Evolutionary conservation across 2,888 invertebrate species (phyloP), one percentile per base, ranked within the genome.

Genomic region (Pherbina coryleti): DNA sequence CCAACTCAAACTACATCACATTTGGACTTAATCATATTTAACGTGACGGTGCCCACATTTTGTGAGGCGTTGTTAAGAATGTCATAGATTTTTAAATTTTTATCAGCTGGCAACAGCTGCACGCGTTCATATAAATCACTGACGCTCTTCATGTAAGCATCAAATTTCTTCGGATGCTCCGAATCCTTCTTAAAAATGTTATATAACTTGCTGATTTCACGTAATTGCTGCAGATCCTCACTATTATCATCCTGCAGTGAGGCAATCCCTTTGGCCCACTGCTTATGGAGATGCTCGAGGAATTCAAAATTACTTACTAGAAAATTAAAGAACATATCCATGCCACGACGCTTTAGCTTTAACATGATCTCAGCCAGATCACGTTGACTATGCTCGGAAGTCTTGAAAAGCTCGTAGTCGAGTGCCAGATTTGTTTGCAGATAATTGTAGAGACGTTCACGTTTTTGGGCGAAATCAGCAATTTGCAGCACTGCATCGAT

Each of bases 281-380:
- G 83, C 17, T 82, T 80, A 64, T 86, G 86, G 25, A 86, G 80
- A 44, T 83, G 84, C 44, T 87, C 88, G 5, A 87, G 77, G 25
- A 87, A 86, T 75, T 87, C 88, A 77, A 87, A 87, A 72, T 87
- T 88, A 71, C 88, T 88, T 9, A 87, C 86, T 17, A 87, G 80
- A 78, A 85, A 88, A 37, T 85, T 82, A 25, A 87, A 82, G 72
- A 87, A 85, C 9, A 87, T 78, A 78, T 87, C 88, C 25, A 88
- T 37, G 0, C 87, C 88, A 64, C 86, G 86, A 31, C 82, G 75
- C 31, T 85, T 84, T 0, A 87, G 78, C 75, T 85, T 84, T 19
- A 69, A 79, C 70, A 86, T 77, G 4, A 87, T 76, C 11, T 84
- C 83, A 7, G 82, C 80, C 5, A 87, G 57, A 37, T 84, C 85